These are phyloP conservation scores for Mastigias papua DNA, from an alignment of 30 jellyfish, hydroid and myxozoan species.

Conservation along the genomic window DNA sequence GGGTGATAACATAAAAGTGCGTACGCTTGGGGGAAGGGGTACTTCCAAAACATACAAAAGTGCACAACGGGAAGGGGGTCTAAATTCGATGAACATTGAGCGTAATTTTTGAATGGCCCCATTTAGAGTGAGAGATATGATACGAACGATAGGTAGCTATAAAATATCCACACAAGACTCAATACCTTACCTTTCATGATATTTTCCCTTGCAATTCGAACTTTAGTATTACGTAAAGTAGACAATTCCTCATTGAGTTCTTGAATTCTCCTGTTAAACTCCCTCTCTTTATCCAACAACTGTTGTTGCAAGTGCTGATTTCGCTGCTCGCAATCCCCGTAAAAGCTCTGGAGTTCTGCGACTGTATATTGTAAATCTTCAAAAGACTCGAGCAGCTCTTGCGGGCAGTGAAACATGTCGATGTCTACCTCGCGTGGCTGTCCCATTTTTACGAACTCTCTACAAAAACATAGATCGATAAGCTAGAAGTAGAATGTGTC, in stretches of 20 bases:
- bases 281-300: slow-evolving; percentile 48
- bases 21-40: no score
- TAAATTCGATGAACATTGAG: no score
- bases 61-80: no score
- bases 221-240: slow-evolving; percentile 35
- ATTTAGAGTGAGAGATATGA: no score
- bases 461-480: no score
- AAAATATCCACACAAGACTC: no score
- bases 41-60: no score
- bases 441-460: slow-evolving; percentile 22
- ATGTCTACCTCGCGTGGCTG: slow-evolving; percentile 61
- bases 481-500: no score
- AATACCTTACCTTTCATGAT: slow-evolving; percentile 73
- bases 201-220: slow-evolving; percentile 56
- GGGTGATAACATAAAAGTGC: no score
- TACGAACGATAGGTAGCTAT: no score
- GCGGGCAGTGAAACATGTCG: slow-evolving; percentile 71
- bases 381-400: slow-evolving; percentile 49
- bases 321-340: slow-evolving; percentile 62
- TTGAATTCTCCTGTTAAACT: neutral
- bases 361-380: slow-evolving; percentile 75
- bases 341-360: slow-evolving; percentile 72
- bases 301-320: slow-evolving; percentile 51
- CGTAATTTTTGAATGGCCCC: no score
- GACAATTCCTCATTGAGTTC: slow-evolving; percentile 47